Conservation (phyloP, 1,140 invertebrate species). For the Pseudomyrmex pallidus region DNA sequence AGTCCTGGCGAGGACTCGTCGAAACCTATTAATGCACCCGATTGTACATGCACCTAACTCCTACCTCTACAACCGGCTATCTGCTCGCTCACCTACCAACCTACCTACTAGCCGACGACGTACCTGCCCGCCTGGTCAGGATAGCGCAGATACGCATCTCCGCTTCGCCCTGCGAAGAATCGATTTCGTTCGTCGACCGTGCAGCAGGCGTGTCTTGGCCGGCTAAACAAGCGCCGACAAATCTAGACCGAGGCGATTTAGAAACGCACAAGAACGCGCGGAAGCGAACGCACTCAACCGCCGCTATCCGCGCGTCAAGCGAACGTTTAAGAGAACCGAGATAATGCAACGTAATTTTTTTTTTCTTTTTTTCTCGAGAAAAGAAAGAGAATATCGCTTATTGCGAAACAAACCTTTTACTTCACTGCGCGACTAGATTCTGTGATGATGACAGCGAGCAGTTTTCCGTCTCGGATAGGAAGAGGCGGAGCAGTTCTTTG, state of each 20-base stretch:
- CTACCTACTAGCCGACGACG: not conserved
- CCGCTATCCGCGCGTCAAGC: not conserved
- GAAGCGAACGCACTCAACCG: not conserved
- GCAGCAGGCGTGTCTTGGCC: not conserved
- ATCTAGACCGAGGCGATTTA: not conserved
- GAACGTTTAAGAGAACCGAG: too few relatives aligned
- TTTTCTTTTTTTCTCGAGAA: not conserved
- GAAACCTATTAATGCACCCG: not conserved
- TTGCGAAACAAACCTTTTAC: too few relatives aligned
- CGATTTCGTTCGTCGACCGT: constrained; percentile 11
- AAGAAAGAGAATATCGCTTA: not conserved
- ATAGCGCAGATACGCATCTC: constrained; percentile 46
- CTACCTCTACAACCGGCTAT: not conserved
- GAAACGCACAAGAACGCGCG: not conserved
- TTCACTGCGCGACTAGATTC: too few relatives aligned
- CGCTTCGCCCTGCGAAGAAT: constrained; percentile 5
- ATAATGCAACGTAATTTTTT: too few relatives aligned
- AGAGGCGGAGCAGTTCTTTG: too few relatives aligned
- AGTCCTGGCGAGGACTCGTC: not conserved
- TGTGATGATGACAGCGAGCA: too few relatives aligned
- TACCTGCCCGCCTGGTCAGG: constrained; percentile 5
- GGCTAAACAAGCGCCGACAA: not conserved
- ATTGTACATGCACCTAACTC: constrained; percentile 17
- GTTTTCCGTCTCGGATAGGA: too few relatives aligned
- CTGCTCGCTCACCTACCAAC: constrained; percentile 33